Evolutionary conservation across 2,888 invertebrate species (phyloP).

Genomic region (Bibio marci): DNA sequence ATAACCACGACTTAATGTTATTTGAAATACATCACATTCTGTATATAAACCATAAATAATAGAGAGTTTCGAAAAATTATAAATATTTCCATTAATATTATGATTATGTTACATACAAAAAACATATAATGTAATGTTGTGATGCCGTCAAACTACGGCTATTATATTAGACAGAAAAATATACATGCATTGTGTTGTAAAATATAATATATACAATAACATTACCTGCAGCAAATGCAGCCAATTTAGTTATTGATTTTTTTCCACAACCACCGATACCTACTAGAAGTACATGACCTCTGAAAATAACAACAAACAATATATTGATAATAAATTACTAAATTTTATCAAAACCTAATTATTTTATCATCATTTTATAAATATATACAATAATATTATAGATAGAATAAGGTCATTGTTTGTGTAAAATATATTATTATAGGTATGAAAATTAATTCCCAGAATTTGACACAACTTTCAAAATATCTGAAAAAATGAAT

Average conservation of each 20-base stretch:
- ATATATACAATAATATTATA: too few species aligned
- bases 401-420: too few species aligned
- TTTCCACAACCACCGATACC: conserved; percentile 87
- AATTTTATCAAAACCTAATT: neutral
- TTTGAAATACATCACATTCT: conserved; percentile 68
- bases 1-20: conserved; percentile 70
- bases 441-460: too few species aligned
- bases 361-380: neutral
- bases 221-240: conserved; percentile 63
- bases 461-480: too few species aligned
- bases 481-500: too few species aligned
- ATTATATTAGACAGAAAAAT: neutral
- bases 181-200: neutral
- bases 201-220: conserved; percentile 2
- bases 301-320: conserved; percentile 13
- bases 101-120: neutral
- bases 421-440: too few species aligned
- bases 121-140: neutral
- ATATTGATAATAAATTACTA: conserved; percentile 10
- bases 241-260: conserved; percentile 58
- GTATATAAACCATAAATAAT: too few species aligned
- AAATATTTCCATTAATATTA: neutral
- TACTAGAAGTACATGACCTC: conserved; percentile 69
- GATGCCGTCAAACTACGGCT: too few species aligned
- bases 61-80: too few species aligned